Evolutionary conservation across 2,888 invertebrate species (phyloP), one percentile per base, ranked within the genome.

Genomic region (Oxytorus armatus): DNA sequence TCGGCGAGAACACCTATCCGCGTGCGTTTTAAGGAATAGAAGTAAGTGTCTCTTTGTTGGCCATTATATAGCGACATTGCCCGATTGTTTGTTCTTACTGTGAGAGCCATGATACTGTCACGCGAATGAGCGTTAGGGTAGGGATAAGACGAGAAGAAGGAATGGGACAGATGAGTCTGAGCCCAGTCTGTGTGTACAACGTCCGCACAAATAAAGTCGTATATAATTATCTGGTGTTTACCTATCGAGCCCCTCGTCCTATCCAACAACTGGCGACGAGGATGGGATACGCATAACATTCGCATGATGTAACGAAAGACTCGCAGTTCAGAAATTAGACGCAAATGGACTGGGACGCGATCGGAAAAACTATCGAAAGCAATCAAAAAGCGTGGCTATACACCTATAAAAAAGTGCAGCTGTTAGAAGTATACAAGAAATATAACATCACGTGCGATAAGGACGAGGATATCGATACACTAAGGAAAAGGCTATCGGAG

Each of bases 141-240:
- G 8, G 36, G 36, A 14, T n/a, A 14, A 47, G 47, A 47, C 47
- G 4, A 47, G n/a, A n/a, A n/a, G n/a, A n/a, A n/a, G n/a, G n/a
- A n/a, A n/a, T n/a, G n/a, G n/a, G n/a, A n/a, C n/a, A n/a, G n/a
- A n/a, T n/a, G 1, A 14, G 47, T 14, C 47, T 47, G 1, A 14
- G 47, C 47, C 14, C 1, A 47, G 47, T 47, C 47, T 7, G 47
- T 47, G 16, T n/a, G 47, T 47, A 47, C 47, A 14, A n/a, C 47
- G 47, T 47, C 47, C 47, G 14, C 14, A 47, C 11, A 14, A 47
- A 47, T 47, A 47, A 47, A 47, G 47, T 47, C 47, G 47, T 47
- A 47, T 47, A 47, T 47, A 47, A 16, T 14, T 14, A n/a, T 47
- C 3, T 16, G 47, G 16, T 47, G 14, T 47, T 14, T 18, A n/a